phyloP scores from a whole-genome alignment of 2,888 invertebrate species.

The Miltochrista miniata region DNA sequence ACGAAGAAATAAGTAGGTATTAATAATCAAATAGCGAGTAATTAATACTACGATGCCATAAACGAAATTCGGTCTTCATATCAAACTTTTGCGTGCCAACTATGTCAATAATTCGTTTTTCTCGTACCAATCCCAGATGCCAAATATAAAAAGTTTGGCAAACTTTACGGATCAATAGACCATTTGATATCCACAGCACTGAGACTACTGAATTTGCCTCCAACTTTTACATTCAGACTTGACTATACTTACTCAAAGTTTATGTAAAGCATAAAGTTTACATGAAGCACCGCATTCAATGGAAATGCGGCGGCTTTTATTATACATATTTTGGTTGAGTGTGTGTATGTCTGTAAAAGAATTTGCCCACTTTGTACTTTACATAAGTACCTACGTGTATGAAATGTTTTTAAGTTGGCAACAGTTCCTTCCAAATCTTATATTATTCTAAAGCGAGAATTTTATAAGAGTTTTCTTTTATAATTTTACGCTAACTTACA shows the following conservation, averaged over 20 bases:
- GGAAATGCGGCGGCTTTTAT: conserved; percentile 11
- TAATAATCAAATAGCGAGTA: no score
- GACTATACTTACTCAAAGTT: conserved; percentile 21
- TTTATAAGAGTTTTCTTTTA: no score
- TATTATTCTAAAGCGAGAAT: no score
- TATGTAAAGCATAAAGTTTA: conserved; percentile 40
- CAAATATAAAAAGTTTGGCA: conserved; percentile 36
- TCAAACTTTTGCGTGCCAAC: conserved; percentile 1
- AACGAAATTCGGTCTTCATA: no score
- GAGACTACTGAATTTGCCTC: conserved; percentile 28
- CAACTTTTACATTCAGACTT: conserved; percentile 27
- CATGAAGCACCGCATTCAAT: conserved; percentile 11
- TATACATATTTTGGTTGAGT: not conserved
- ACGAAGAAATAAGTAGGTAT: no score
- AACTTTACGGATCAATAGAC: conserved; percentile 35
- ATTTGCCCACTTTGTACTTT: not conserved
- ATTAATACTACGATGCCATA: no score
- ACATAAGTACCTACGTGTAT: not conserved
- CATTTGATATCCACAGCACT: conserved; percentile 22
- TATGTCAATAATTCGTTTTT: conserved; percentile 6
- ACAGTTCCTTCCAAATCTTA: not conserved
- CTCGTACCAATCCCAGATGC: conserved; percentile 19
- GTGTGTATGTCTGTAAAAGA: not conserved
- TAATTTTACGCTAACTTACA: no score
- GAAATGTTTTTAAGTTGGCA: not conserved